Percentiles rank a stretch among this genome's conserved stretches.
Evolutionary conservation across 1,140 invertebrate genomes (phyloP).

Genomic region (Carcinoscorpius rotundicauda): DNA sequence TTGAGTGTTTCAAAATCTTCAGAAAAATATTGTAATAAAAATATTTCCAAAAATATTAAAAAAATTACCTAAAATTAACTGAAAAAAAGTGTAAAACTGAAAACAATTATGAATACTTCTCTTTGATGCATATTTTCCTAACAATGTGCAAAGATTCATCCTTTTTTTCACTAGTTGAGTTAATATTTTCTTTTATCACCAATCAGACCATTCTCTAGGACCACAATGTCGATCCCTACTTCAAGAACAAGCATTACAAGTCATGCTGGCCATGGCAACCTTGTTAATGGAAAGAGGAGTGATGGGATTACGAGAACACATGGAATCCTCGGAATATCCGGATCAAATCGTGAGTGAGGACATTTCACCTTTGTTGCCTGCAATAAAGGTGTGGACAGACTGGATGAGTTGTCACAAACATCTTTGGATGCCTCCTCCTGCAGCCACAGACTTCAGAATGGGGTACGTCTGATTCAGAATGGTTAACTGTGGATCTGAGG

Average conservation of each 20-base stretch:
- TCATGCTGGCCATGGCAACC: slow-evolving; percentile 36
- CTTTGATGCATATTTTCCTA: too few relatives aligned
- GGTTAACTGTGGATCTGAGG: too few relatives aligned
- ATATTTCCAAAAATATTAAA: too few relatives aligned
- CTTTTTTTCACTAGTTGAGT: too few relatives aligned
- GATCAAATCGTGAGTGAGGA: slow-evolving; percentile 15
- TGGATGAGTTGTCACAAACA: slow-evolving; percentile 75
- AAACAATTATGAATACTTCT: too few relatives aligned
- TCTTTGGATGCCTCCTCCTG: slow-evolving; percentile 75
- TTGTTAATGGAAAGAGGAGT: slow-evolving; percentile 28
- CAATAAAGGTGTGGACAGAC: slow-evolving; percentile 60
- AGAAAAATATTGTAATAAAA: too few relatives aligned
- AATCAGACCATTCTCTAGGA: too few relatives aligned
- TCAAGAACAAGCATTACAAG: slow-evolving; percentile 37
- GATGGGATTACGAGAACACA: slow-evolving; percentile 16
- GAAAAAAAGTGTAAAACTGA: too few relatives aligned
- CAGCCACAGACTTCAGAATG: slow-evolving; percentile 58
- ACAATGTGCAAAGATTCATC: too few relatives aligned
- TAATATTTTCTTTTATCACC: too few relatives aligned
- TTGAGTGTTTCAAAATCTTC: too few relatives aligned
- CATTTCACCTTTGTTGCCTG: slow-evolving; percentile 20
- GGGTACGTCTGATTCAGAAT: slow-evolving; percentile 46
- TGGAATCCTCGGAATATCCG: slow-evolving; percentile 6
- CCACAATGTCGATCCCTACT: slow-evolving; percentile 26
- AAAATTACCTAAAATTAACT: too few relatives aligned